phyloP scores from a whole-genome alignment of 2,113 vertebrate genomes.

The Bubo blakistoni region DNA sequence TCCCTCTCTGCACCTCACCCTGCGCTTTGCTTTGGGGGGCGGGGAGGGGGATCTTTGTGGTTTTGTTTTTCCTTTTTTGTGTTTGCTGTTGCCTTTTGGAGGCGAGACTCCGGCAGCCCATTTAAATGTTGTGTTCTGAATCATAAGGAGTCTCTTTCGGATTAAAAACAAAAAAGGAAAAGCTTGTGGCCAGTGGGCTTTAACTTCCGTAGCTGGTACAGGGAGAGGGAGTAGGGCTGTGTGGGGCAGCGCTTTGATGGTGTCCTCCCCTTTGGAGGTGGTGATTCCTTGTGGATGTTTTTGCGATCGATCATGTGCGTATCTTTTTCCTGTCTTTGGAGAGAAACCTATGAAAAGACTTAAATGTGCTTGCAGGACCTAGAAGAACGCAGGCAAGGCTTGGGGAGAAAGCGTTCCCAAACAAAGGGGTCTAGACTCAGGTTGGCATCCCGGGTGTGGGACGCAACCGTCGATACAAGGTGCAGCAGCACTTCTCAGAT shows the following conservation, averaged over 20 bases:
- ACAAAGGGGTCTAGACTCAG: neutral
- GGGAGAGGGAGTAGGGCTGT: neutral
- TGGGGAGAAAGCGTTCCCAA: neutral
- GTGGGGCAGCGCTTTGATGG: neutral
- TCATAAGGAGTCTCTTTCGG: neutral
- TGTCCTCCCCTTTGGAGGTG: neutral
- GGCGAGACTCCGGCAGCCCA: neutral
- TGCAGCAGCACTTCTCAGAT: neutral
- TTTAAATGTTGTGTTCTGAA: neutral
- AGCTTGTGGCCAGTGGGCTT: neutral
- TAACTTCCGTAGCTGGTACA: neutral
- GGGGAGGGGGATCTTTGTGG: neutral
- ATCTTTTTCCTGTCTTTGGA: neutral
- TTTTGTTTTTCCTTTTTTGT: neutral
- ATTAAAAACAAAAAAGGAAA: neutral
- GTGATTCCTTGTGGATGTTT: neutral
- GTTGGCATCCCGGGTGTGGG: neutral
- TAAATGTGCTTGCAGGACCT: neutral
- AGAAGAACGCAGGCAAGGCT: neutral
- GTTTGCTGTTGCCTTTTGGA: neutral
- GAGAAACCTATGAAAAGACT: fast-evolving
- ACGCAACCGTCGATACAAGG: fast-evolving
- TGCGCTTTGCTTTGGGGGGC: neutral
- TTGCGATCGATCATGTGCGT: neutral
- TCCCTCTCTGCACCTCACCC: neutral